Base-by-base conservation (phyloP, 2,113 vertebrate species). In the Hemibagrus wyckioides region DNA sequence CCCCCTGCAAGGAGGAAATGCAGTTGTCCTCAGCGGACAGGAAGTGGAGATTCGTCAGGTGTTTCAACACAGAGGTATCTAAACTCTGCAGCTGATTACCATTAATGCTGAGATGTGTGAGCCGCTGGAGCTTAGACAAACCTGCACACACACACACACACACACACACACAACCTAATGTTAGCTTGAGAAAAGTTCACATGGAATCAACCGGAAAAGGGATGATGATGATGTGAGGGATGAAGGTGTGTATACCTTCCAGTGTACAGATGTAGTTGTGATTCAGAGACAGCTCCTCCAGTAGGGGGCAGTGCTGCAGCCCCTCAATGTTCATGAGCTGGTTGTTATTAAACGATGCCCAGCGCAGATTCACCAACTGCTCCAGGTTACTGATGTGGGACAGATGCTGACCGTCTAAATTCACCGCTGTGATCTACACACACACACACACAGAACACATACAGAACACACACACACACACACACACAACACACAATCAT, bases 301-400 rank as follows among this genome's bases (percentile, higher is more conserved):
- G 92, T 41, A 95, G 94, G 52, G 88, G 77, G 90, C 96, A 97
- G 87, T 90, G 92, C 14, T 97, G 94, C n/a, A 96, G 90, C 30
- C 96, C 96, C 88, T 97, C 95, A 56, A 96, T 93, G 91, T 93
- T 94, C 50, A 92, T 94, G 88, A 97, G 94, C 80, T 95, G 92
- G 81, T 97, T 98, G 90, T 97, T 92, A 91, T 95, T 96, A 88
- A 97, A 97, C 6, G 96, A 97, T 19, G 95, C 96, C 96, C 95
- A 97, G 82, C 95, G 96, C 87, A 98, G 93, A 92, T 97, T 96
- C 86, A 96, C 92, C 85, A 96, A 54, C 85, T 95, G 95, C 85
- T 95, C 94, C 86, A 97, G 92, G 91, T 94, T 96, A 73, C 90
- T 91, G 86, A 97, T 94, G 92, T 92, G 95, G 83, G 92, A 94